Conservation (phyloP, 1,140 invertebrate species). For the Solen grandis region DNA sequence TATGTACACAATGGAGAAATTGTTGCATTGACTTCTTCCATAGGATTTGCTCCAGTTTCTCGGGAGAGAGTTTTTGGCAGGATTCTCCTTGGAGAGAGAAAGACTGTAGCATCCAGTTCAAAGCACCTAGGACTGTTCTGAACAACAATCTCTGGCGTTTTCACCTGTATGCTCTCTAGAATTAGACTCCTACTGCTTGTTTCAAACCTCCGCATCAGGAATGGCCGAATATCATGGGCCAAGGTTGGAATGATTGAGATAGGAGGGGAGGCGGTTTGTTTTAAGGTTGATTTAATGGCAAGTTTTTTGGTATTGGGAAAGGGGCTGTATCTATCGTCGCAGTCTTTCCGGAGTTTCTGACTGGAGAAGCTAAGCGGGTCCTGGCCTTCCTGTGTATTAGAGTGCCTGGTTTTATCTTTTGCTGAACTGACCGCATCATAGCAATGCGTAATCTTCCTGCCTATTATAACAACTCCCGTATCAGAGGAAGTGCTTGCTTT, state of each 20-base stretch:
- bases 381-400: too few species aligned
- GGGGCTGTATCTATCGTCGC: slow-evolving; percentile 45
- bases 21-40: neutral
- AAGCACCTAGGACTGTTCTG: slow-evolving; percentile 28
- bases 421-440: neutral
- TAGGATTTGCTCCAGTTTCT: neutral
- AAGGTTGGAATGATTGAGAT: slow-evolving; percentile 19
- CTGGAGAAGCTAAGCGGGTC: neutral
- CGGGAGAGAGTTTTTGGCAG: neutral
- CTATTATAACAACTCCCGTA: slow-evolving; percentile 31
- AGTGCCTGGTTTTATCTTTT: too few species aligned
- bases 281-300: slow-evolving; percentile 52
- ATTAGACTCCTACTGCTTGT: neutral
- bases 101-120: slow-evolving; percentile 31
- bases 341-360: slow-evolving; percentile 14
- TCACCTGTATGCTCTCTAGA: slow-evolving; percentile 22
- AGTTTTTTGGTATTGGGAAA: slow-evolving; percentile 45
- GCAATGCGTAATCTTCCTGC: slow-evolving; percentile 26
- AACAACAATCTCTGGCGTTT: slow-evolving; percentile 44
- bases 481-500: neutral
- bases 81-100: slow-evolving; percentile 20
- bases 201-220: neutral
- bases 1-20: neutral
- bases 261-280: slow-evolving; percentile 29
- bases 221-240: neutral